Evolutionary conservation across 2,113 vertebrate genomes (phyloP).

Genomic region (Uropsilus gracilis): DNA sequence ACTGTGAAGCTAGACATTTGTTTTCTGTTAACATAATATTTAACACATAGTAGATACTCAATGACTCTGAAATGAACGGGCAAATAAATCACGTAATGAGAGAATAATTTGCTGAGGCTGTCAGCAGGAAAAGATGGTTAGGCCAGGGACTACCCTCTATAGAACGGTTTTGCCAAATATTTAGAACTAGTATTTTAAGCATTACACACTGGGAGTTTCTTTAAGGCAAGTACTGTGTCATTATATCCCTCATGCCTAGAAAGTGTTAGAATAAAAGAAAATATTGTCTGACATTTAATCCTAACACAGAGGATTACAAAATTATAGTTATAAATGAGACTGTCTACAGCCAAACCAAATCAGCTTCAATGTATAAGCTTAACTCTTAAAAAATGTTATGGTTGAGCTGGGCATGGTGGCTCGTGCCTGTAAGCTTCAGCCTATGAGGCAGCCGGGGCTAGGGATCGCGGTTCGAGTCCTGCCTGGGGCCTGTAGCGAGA

Average conservation of each 20-base stretch:
- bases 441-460: too few relatives aligned
- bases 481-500: too few relatives aligned
- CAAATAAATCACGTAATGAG: not conserved
- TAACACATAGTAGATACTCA: not conserved
- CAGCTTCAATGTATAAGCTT: not conserved
- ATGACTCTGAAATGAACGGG: not conserved
- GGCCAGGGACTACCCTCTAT: not conserved
- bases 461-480: too few relatives aligned
- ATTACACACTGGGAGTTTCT: not conserved
- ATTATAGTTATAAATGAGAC: not conserved
- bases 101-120: not conserved
- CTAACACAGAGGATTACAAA: slow-evolving; percentile 8
- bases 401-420: too few relatives aligned
- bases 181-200: not conserved
- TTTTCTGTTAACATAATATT: not conserved
- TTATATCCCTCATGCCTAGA: not conserved
- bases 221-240: not conserved
- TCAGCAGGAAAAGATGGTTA: not conserved
- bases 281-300: not conserved
- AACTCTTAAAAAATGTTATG: not conserved
- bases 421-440: too few relatives aligned
- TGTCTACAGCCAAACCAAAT: not conserved
- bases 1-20: not conserved
- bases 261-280: slow-evolving; percentile 4
- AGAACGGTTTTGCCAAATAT: not conserved